These are phyloP conservation scores for Colaptes auratus DNA, from an alignment of 2,113 vertebrate species.

Conservation along the genomic window DNA sequence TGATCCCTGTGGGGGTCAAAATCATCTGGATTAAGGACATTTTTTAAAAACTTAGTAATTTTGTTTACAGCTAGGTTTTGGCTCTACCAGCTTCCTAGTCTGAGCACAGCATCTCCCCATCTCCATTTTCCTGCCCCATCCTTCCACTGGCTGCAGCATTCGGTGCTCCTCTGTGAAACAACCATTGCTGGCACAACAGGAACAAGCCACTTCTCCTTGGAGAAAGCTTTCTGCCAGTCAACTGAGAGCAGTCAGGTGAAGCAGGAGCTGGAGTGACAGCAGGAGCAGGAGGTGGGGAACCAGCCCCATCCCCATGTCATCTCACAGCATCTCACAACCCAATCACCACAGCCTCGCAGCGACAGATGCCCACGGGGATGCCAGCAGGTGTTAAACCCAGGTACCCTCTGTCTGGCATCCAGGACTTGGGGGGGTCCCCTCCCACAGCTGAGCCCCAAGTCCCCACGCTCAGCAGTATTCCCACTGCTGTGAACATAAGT, in stretches of 20 bases:
- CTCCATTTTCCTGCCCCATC: not conserved
- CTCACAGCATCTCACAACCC: not conserved
- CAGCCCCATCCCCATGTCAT: not conserved
- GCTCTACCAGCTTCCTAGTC: not conserved
- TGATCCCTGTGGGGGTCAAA: not conserved
- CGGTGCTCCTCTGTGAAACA: not conserved
- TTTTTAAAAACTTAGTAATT: not conserved
- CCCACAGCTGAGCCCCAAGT: not conserved
- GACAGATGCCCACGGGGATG: fast-evolving
- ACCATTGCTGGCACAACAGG: fast-evolving
- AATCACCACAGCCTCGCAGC: fast-evolving
- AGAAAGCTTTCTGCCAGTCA: not conserved
- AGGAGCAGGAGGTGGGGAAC: not conserved
- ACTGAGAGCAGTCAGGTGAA: not conserved
- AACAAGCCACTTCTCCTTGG: not conserved
- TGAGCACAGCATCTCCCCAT: not conserved
- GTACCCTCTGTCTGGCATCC: too few relatives aligned
- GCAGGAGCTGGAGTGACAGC: not conserved
- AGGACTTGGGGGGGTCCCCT: not conserved
- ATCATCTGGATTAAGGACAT: not conserved
- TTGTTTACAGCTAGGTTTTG: not conserved
- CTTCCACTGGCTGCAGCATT: fast-evolving
- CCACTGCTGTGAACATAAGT: not conserved
- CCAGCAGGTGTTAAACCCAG: too few relatives aligned
- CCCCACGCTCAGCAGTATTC: not conserved